Base-by-base conservation (phyloP, 2,797 vertebrate species). In the Mus spretus region DNA sequence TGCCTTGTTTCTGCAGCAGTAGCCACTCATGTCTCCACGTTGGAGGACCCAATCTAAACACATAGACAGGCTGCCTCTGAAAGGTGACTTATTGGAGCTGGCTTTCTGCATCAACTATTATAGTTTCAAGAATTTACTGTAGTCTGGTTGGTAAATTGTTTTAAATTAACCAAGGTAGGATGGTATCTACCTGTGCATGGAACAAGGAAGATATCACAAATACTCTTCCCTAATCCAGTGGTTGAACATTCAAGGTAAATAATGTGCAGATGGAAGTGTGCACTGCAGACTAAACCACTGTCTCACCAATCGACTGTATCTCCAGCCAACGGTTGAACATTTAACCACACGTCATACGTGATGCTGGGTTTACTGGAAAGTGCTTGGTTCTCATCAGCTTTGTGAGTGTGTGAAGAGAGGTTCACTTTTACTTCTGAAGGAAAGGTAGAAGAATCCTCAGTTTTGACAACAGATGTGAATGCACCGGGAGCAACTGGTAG, bases 61-160 rank as follows among this genome's bases (percentile, higher is more conserved):
- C n/a, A 20, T 9, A 87, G 40, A n/a, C 61, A 50, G 14, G 3
- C 26, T 26, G 59, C 81, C 67, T 80, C 55, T 75, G 65, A 96
- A 67, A 26, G 75, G 4, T 93, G 34, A 89, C 53, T 34, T 67
- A 11, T 1, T 31, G 9, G 37, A 59, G 2, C 15, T 90, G 26
- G 31, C 20, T 87, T 93, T 77, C 3, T 17, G 77, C 83, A 3
- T 26, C 24, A 5, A 37, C 50, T 70, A 1, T 74, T 91, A 72
- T 20, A 85, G 90, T 94, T 94, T 90, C 47, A 93, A 44, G 40
- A 89, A 86, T 87, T 94, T 77, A 22, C 13, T 72, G 3, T 9
- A 72, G 22, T 79, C 19, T 93, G n/a, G 17, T 57, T 87, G 53
- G 28, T 85, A 85, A 90, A 74, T 84, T 4, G 1, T 72, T 93